These are phyloP conservation scores for Sarcophaga carnaria DNA, from an alignment of 2,888 invertebrate species.

Conservation along the genomic window DNA sequence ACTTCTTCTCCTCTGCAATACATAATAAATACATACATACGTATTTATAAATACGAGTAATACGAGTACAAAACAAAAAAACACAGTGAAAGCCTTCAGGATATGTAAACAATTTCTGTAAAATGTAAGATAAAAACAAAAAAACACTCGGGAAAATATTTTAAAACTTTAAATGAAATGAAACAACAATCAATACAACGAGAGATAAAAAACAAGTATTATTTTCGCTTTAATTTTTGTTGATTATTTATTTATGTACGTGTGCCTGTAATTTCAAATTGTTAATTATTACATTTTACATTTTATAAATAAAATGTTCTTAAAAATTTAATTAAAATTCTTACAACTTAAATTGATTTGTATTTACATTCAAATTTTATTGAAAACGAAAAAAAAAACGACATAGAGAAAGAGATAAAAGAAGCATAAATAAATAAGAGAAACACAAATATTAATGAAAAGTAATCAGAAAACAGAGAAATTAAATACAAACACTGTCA, in stretches of 20 bases:
- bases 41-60: not conserved
- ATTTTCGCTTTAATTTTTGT: slow-evolving; percentile 17
- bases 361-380: not conserved
- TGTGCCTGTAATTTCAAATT: not conserved
- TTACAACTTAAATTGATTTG: not conserved
- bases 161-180: not conserved
- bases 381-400: not conserved
- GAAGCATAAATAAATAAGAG: not conserved
- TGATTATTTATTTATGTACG: not conserved
- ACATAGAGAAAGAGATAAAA: not conserved
- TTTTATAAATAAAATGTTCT: not conserved
- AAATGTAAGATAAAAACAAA: slow-evolving; percentile 69
- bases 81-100: slow-evolving; percentile 61
- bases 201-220: slow-evolving; percentile 55
- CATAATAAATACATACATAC: not conserved
- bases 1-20: not conserved
- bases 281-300: not conserved
- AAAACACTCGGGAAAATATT: slow-evolving; percentile 10
- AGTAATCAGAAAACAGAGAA: not conserved
- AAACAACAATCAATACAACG: slow-evolving; percentile 15
- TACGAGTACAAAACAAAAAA: slow-evolving; percentile 18
- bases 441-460: slow-evolving; percentile 9
- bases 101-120: slow-evolving; percentile 70
- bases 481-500: slow-evolving; percentile 3
- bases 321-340: not conserved